Evolutionary conservation across 2,888 invertebrate genomes (phyloP).

Genomic region (Lingula anatina): DNA sequence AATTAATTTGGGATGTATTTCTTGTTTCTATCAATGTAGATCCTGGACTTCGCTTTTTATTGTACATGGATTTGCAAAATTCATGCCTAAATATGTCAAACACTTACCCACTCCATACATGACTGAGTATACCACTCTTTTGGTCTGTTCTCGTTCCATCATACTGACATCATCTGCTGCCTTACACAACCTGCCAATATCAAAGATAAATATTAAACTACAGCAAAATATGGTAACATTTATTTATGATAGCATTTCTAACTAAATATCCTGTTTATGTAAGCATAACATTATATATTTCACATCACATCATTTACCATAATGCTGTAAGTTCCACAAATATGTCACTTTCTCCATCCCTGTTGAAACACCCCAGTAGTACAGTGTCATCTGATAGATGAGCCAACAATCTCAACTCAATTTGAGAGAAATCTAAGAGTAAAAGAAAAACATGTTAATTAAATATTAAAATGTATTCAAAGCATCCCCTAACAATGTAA

Average conservation of each 20-base stretch:
- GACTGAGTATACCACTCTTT: constrained; percentile 46
- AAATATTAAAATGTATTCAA: not conserved
- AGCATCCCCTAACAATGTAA: not conserved
- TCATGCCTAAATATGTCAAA: no score
- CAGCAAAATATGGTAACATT: not conserved
- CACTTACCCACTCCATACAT: constrained; percentile 46
- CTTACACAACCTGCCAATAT: constrained; percentile 29
- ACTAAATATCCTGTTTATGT: no score
- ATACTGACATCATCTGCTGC: constrained; percentile 16
- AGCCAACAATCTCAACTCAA: constrained; percentile 39
- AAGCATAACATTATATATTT: not conserved
- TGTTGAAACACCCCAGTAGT: constrained; percentile 27
- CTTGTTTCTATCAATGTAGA: no score
- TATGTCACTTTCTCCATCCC: constrained; percentile 23
- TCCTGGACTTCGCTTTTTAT: no score
- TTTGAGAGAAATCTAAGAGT: constrained; percentile 42
- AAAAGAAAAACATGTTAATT: not conserved
- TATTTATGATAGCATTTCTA: no score
- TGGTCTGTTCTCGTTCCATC: constrained; percentile 42
- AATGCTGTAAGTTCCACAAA: constrained; percentile 36
- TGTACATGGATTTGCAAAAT: no score
- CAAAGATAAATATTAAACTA: not conserved
- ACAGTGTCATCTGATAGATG: constrained; percentile 36
- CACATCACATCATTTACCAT: no score
- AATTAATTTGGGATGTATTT: no score